Conservation (phyloP, 2,888 invertebrate genomes). For the Drosophila anomelani region DNA sequence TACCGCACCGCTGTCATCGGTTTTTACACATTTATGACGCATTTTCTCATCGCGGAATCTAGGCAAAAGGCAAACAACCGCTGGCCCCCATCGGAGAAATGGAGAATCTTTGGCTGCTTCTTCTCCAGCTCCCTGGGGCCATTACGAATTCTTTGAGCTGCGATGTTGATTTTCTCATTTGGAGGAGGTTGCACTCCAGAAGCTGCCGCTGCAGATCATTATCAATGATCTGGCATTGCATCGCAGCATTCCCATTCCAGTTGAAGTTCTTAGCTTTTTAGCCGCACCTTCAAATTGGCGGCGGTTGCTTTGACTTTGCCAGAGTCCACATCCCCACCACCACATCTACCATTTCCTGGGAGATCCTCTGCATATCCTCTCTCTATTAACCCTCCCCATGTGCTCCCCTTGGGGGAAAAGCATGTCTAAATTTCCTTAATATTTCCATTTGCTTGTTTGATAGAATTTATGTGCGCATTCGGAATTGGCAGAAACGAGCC, state of each 20-base stretch:
- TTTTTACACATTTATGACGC: constrained; percentile 82
- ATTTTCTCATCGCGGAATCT: constrained; percentile 77
- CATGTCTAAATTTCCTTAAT: constrained; percentile 75
- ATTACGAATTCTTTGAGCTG: constrained; percentile 79
- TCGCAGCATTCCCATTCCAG: constrained; percentile 52
- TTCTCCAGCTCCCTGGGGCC: constrained; percentile 71
- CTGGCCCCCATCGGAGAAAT: constrained; percentile 51
- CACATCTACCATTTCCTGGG: constrained; percentile 2
- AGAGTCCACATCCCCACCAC: constrained; percentile 1
- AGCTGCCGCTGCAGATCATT: constrained; percentile 65
- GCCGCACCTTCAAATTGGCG: constrained; percentile 56
- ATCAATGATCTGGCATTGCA: constrained; percentile 72
- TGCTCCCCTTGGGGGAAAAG: neutral
- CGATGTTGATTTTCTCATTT: constrained; percentile 47
- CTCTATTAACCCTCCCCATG: constrained; percentile 14
- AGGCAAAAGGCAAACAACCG: constrained; percentile 67
- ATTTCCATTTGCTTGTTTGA: constrained; percentile 75
- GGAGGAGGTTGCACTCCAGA: constrained; percentile 47
- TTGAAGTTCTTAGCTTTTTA: neutral
- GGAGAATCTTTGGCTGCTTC: constrained; percentile 19
- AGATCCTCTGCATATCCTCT: constrained; percentile 15
- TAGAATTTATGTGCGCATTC: constrained; percentile 69
- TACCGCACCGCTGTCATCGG: constrained; percentile 62
- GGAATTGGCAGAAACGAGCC: constrained; percentile 26
- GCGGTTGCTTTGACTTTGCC: constrained; percentile 58